Base-by-base conservation (phyloP, 2,113 vertebrate species). In the Calyptomena viridis region DNA sequence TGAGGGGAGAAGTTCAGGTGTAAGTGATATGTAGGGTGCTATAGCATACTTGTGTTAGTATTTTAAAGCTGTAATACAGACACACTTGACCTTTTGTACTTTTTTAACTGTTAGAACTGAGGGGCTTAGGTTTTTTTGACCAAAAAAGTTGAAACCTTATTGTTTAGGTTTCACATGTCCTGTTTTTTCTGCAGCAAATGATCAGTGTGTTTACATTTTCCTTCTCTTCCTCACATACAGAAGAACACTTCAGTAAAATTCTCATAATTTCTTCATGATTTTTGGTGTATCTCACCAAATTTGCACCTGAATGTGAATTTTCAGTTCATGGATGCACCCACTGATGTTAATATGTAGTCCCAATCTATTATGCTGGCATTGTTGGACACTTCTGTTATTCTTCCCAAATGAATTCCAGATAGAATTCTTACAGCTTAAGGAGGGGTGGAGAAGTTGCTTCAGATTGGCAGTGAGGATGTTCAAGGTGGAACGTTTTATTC, bases 51-150 rank as follows among this genome's bases (percentile, higher is more conserved):
- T 85, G 15, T 62, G 5, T 53, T 37, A 33, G 27, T 49, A 12
- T 88, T 94, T 88, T 67, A 60, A 93, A 95, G 50, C 46, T 95
- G 68, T 75, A 53, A 42, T 85, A 63, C 35, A 21, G 31, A 63
- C 50, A 84, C 20, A 39, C 53, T 76, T 92, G 68, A 80, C 22
- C 10, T 84, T 93, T 78, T 92, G 12, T 89, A 49, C 52, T 69
- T 95, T 93, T 94, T 95, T 76, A 88, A 92, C 35, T 66, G 40
- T 91, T 89, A 83, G 31, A 67, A 35, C 21, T 20, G 39, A 92
- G 47, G 5, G 33, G 21, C 47, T 49, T 71, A 37, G 12, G 40
- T 10, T 83, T 72, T 80, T 80, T 93, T 81, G 33, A 46, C 3
- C 3, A 78, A 72, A 79, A 75, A 75, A 87, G 67, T 31, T 5